phyloP scores from a whole-genome alignment of 2,113 vertebrate genomes.

The Cyprinodon brontotheroides region DNA sequence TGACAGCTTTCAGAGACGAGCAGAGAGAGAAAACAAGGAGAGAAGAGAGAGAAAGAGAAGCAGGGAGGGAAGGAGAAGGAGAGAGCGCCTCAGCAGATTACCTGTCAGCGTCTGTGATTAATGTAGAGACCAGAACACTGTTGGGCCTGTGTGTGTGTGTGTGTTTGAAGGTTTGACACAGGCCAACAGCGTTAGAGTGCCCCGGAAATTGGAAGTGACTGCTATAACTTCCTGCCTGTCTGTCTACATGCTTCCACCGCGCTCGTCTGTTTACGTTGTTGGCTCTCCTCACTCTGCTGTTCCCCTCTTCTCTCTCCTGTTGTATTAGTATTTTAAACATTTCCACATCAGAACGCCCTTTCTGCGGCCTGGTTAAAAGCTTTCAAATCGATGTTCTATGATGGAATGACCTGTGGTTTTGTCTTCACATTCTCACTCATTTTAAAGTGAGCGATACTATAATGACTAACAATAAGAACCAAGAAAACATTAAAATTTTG shows the following conservation, averaged over 20 bases:
- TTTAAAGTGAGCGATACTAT: no score
- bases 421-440: no score
- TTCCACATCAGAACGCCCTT: not conserved
- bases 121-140: conserved; percentile 71
- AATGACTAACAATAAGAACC: not conserved
- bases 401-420: no score
- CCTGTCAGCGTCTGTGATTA: conserved; percentile 79
- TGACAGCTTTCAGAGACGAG: conserved; percentile 49
- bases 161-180: conserved; percentile 47
- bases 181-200: conserved; percentile 54
- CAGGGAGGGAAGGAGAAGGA: conserved; percentile 1
- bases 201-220: conserved; percentile 76
- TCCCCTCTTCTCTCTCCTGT: not conserved
- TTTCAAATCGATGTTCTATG: no score
- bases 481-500: not conserved
- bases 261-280: conserved; percentile 20
- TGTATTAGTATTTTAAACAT: not conserved
- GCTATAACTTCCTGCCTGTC: conserved; percentile 63
- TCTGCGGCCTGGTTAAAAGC: no score
- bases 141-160: conserved; percentile 37
- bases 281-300: conserved; percentile 3
- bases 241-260: conserved; percentile 35
- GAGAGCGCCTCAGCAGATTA: conserved; percentile 69
- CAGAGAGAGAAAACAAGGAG: conserved; percentile 13
- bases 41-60: conserved; percentile 13